Conservation (phyloP, 2,797 vertebrate genomes). For the Tiaroga cobitis region DNA sequence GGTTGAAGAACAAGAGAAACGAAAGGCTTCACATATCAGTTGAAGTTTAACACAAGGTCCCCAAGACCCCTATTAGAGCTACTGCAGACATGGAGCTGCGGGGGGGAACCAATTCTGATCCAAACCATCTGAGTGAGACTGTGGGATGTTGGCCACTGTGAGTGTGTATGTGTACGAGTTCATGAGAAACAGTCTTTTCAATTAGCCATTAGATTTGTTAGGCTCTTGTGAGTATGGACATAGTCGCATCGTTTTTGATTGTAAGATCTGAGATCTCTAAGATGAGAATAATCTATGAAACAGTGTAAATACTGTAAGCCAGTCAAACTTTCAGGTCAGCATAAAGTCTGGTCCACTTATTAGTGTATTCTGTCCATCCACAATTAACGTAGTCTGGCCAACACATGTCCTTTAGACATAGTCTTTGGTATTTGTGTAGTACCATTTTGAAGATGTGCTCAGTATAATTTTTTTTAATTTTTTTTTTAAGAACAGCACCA, state of each 20-base stretch:
- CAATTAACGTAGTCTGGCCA: no score
- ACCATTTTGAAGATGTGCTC: no score
- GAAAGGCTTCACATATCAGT: slow-evolving; percentile 21
- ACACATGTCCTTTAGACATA: no score
- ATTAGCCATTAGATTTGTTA: slow-evolving; percentile 37
- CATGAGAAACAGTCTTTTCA: slow-evolving; percentile 14
- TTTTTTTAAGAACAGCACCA: no score
- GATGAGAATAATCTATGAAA: neutral
- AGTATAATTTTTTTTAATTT: no score
- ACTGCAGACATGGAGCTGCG: slow-evolving; percentile 16
- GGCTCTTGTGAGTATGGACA: slow-evolving; percentile 45
- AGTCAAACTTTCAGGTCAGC: no score
- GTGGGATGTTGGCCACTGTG: slow-evolving; percentile 36
- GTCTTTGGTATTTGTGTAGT: no score
- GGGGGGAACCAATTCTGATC: slow-evolving; percentile 39
- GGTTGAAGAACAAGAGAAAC: neutral
- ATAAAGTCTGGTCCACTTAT: no score
- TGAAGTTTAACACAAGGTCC: slow-evolving; percentile 5
- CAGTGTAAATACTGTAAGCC: no score
- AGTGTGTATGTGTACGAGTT: slow-evolving; percentile 27
- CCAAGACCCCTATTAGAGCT: slow-evolving; percentile 18
- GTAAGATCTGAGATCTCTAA: neutral
- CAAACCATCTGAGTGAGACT: slow-evolving; percentile 20
- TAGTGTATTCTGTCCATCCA: no score
- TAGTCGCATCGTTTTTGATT: slow-evolving; percentile 33